Conservation (phyloP, 2,113 vertebrate species). For the Odontophorus gujanensis region DNA sequence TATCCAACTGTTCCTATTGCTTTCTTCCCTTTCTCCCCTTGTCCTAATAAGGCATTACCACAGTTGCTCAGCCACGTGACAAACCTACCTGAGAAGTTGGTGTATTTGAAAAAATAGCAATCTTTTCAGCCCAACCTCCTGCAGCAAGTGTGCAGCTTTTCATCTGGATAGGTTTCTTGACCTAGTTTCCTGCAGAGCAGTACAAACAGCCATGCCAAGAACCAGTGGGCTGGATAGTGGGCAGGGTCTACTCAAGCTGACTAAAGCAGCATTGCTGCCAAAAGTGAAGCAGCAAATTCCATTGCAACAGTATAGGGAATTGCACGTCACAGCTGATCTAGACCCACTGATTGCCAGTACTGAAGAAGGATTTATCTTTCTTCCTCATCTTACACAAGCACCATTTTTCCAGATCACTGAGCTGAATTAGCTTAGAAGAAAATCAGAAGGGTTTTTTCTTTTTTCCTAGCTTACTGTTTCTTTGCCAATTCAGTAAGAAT, state of each 20-base stretch:
- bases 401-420: background rate
- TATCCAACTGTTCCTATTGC: background rate
- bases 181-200: constrained; percentile 58
- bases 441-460: background rate
- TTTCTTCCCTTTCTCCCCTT: background rate
- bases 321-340: background rate
- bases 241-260: constrained; percentile 32
- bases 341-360: background rate
- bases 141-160: background rate
- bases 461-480: background rate
- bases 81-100: background rate
- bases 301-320: background rate
- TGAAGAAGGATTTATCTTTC: background rate
- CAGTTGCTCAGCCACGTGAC: background rate
- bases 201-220: constrained; percentile 38
- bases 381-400: background rate
- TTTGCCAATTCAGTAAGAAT: background rate
- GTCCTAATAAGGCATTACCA: background rate
- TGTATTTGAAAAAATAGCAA: constrained; percentile 19
- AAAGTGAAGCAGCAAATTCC: background rate
- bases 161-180: constrained; percentile 54
- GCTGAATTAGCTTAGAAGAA: background rate
- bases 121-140: background rate
- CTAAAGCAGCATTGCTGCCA: constrained; percentile 9
- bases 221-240: constrained; percentile 15